A percentile compares a stretch with the other conserved stretches of the same genome.
Conservation (phyloP, 30 jellyfish, hydroid and myxozoan species). For the Turritopsis dohrnii region DNA sequence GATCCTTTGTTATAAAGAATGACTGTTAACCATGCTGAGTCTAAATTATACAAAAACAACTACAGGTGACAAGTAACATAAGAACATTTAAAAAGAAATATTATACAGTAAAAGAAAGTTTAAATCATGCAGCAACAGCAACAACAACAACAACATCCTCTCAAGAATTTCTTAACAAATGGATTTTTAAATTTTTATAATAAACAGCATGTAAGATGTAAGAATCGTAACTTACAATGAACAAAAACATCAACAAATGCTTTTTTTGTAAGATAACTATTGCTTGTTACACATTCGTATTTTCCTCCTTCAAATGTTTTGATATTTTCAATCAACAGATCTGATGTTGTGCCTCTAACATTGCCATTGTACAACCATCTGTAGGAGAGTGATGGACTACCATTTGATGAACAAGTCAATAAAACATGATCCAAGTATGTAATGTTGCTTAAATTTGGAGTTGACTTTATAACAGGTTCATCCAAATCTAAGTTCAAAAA, state of each 20-base stretch:
- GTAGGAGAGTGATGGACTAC: conserved; percentile 3
- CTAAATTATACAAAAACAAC: no score
- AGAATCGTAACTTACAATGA: not conserved
- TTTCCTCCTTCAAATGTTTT: not conserved
- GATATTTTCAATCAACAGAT: not conserved
- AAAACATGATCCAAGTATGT: not conserved
- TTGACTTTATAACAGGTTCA: conserved; percentile 2
- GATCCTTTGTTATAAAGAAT: no score
- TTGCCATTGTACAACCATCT: conserved; percentile 27
- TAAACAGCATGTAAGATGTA: not conserved
- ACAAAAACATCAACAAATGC: not conserved
- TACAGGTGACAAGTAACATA: no score
- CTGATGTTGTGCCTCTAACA: not conserved
- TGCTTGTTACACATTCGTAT: conserved; percentile 14
- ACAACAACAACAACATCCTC: not conserved
- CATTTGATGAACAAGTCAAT: conserved; percentile 13
- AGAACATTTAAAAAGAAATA: no score
- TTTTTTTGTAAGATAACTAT: not conserved
- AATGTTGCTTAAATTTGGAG: not conserved
- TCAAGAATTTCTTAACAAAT: no score
- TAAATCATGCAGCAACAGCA: no score
- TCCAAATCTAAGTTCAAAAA: not conserved
- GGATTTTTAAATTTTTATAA: no score
- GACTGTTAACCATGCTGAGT: no score
- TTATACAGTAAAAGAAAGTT: no score